phyloP scores from a whole-genome alignment of 2,888 invertebrate species.

The Cryptocheilus praepositus region DNA sequence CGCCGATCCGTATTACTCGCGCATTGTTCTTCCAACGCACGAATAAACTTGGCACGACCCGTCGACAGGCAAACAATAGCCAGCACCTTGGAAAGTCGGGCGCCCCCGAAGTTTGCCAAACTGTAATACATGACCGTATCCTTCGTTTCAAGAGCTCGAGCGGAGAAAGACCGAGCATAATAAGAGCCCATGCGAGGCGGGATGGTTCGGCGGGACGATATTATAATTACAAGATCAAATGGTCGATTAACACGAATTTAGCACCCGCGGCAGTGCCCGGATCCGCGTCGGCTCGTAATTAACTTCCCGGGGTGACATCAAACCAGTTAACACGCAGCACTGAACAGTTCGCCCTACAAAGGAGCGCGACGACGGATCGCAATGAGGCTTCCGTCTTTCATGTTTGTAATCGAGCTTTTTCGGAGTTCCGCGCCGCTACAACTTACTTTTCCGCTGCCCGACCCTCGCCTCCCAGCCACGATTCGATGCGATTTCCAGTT shows the following conservation, averaged over 20 bases:
- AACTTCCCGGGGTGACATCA: slow-evolving; percentile 49
- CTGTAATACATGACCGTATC: neutral
- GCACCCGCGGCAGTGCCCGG: slow-evolving; percentile 30
- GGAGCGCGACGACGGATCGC: slow-evolving; percentile 22
- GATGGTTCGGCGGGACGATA: slow-evolving; percentile 9
- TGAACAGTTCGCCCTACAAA: slow-evolving; percentile 13
- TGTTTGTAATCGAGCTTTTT: slow-evolving; percentile 36
- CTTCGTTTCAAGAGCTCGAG: too few species aligned
- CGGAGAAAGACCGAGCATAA: neutral
- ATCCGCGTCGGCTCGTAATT: slow-evolving; percentile 48
- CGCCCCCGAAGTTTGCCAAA: slow-evolving; percentile 1
- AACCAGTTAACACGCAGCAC: slow-evolving; percentile 44
- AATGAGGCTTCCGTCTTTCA: slow-evolving; percentile 34
- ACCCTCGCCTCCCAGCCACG: neutral
- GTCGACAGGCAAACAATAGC: neutral
- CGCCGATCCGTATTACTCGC: too few species aligned
- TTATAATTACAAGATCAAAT: slow-evolving; percentile 57
- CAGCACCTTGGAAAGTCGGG: neutral
- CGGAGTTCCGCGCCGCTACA: slow-evolving; percentile 20
- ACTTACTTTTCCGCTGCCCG: neutral
- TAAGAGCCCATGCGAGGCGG: neutral
- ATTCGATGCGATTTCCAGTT: neutral
- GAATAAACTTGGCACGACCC: neutral
- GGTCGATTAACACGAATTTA: slow-evolving; percentile 53
- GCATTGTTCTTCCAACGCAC: neutral